A percentile compares a stretch with the other conserved stretches of the same genome.
Evolutionary conservation across 2,888 invertebrate genomes (phyloP).

Genomic region (Geophilus truncorum): DNA sequence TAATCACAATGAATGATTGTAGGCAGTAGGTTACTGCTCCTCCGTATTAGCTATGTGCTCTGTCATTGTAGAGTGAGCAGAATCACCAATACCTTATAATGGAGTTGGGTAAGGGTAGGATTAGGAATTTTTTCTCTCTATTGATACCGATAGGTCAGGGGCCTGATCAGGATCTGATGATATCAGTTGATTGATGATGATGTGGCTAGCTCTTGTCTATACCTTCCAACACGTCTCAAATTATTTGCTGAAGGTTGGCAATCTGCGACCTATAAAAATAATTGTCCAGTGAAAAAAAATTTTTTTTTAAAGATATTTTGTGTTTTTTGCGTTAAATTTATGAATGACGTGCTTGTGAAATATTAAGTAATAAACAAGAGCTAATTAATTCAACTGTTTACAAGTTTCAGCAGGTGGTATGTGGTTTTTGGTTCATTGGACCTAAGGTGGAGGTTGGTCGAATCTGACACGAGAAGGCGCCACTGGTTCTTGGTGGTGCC

Average conservation of each 20-base stretch:
- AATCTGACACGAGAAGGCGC: neutral
- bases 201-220: neutral
- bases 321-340: neutral
- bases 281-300: neutral
- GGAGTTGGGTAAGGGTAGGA: constrained; percentile 15
- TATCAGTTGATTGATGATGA: constrained; percentile 27
- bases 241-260: neutral
- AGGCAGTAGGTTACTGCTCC: constrained; percentile 1
- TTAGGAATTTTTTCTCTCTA: constrained; percentile 1
- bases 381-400: neutral
- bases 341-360: neutral
- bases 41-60: constrained; percentile 12
- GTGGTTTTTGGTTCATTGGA: constrained; percentile 4
- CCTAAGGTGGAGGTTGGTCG: neutral
- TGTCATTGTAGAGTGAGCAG: constrained; percentile 9
- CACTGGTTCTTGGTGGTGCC: neutral
- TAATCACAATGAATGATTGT: constrained; percentile 27
- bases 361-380: neutral
- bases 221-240: neutral
- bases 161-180: constrained; percentile 25
- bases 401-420: neutral
- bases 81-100: constrained; percentile 13
- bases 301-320: neutral
- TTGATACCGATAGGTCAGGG: constrained; percentile 13
- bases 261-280: neutral